Percentiles rank a stretch among this genome's conserved stretches.
phyloP scores from a whole-genome alignment of 2,888 invertebrate genomes.

The Chloromyia formosa region DNA sequence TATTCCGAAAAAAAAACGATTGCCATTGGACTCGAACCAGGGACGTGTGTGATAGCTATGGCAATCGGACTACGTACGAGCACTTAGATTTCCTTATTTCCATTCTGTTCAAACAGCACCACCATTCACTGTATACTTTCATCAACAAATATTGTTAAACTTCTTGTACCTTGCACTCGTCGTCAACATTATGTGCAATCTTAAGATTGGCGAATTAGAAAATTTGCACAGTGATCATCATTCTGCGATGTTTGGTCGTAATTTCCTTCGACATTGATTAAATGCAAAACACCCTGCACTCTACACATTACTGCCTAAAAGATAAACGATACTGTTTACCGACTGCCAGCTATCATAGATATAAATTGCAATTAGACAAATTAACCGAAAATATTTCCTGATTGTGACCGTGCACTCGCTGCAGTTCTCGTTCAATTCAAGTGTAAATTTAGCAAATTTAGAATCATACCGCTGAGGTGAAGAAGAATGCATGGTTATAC shows the following conservation, averaged over 20 bases:
- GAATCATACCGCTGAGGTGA: no score
- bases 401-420: background rate
- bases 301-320: background rate
- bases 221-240: slow-evolving; percentile 32
- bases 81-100: no score
- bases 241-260: slow-evolving; percentile 24
- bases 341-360: slow-evolving; percentile 11
- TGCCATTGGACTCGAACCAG: no score
- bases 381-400: slow-evolving; percentile 27
- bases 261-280: slow-evolving; percentile 42
- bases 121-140: background rate
- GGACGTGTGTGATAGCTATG: no score
- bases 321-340: slow-evolving; percentile 32
- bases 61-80: no score
- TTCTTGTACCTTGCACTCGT: background rate
- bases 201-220: slow-evolving; percentile 34
- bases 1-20: no score
- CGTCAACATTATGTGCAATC: slow-evolving; percentile 1
- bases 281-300: slow-evolving; percentile 38
- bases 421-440: background rate
- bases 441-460: no score
- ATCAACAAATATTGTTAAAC: background rate
- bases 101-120: background rate
- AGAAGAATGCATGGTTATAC: no score
- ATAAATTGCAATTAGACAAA: slow-evolving; percentile 39